phyloP scores from a whole-genome alignment of 2,888 invertebrate genomes.

The Harpalus rubripes region DNA sequence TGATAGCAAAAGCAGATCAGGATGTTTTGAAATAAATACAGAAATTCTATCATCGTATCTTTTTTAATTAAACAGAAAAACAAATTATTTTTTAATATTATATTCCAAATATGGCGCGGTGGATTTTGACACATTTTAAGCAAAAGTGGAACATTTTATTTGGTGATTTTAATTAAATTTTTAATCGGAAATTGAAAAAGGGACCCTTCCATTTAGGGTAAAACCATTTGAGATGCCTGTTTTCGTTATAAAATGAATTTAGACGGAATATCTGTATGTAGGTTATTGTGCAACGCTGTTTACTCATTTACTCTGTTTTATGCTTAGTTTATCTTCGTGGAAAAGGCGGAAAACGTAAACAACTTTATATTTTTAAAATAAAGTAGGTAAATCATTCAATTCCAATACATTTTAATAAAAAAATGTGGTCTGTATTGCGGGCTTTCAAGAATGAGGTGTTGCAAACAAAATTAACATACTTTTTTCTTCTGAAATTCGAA shows the following conservation, averaged over 20 bases:
- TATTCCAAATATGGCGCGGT: slow-evolving; percentile 8
- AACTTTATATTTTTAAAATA: not conserved
- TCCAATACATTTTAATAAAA: too few species aligned
- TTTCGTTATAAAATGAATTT: slow-evolving; percentile 25
- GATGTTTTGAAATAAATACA: not conserved
- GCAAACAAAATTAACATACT: too few species aligned
- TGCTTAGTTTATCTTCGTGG: slow-evolving; percentile 1
- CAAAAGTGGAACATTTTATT: slow-evolving; percentile 41
- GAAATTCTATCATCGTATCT: not conserved
- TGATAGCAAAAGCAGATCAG: slow-evolving; percentile 8
- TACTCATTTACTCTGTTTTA: not conserved
- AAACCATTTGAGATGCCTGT: not conserved
- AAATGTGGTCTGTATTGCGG: too few species aligned
- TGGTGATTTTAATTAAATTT: slow-evolving; percentile 39
- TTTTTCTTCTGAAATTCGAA: too few species aligned
- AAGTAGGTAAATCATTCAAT: too few species aligned
- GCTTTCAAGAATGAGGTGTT: too few species aligned
- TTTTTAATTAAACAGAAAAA: slow-evolving; percentile 27
- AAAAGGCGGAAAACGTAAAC: slow-evolving; percentile 3
- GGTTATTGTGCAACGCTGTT: slow-evolving; percentile 3
- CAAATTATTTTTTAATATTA: slow-evolving; percentile 43
- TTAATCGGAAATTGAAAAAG: slow-evolving; percentile 53
- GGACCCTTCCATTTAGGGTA: not conserved
- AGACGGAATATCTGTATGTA: not conserved
- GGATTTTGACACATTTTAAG: slow-evolving; percentile 46